Evolutionary conservation across 2,113 vertebrate species (phyloP).

Genomic region (Hipposideros armiger): DNA sequence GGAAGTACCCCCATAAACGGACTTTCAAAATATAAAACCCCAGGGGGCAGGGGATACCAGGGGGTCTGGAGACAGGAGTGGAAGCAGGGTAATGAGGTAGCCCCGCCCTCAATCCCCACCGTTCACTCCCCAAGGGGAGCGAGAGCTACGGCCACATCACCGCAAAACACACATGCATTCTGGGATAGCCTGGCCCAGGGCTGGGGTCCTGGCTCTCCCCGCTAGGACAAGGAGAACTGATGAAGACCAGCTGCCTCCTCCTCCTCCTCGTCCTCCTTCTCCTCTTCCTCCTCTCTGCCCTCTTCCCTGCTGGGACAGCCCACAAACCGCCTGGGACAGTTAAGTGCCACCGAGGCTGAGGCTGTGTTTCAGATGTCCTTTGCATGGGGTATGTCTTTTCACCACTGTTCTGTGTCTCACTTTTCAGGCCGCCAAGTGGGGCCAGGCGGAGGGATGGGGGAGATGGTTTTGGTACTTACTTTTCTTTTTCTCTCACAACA

Average conservation of each 20-base stretch:
- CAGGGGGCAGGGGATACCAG: too few relatives aligned
- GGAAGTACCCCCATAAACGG: background rate
- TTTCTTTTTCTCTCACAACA: slow-evolving; percentile 81
- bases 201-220: background rate
- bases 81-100: too few relatives aligned
- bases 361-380: slow-evolving; percentile 39
- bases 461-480: slow-evolving; percentile 80
- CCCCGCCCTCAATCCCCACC: background rate
- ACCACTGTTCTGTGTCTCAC: slow-evolving; percentile 52
- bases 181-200: background rate
- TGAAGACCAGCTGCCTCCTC: background rate
- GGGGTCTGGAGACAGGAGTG: accelerated
- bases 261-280: background rate
- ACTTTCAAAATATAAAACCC: background rate
- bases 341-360: background rate
- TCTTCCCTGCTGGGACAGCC: background rate
- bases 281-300: background rate
- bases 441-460: background rate
- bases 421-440: background rate
- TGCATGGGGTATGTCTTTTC: background rate
- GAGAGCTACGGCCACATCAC: background rate
- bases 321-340: slow-evolving; percentile 7
- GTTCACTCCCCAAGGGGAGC: background rate
- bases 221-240: background rate
- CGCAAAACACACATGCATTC: slow-evolving; percentile 31